Evolutionary conservation across 2,888 invertebrate genomes (phyloP).

Genomic region (Allygus modestus): DNA sequence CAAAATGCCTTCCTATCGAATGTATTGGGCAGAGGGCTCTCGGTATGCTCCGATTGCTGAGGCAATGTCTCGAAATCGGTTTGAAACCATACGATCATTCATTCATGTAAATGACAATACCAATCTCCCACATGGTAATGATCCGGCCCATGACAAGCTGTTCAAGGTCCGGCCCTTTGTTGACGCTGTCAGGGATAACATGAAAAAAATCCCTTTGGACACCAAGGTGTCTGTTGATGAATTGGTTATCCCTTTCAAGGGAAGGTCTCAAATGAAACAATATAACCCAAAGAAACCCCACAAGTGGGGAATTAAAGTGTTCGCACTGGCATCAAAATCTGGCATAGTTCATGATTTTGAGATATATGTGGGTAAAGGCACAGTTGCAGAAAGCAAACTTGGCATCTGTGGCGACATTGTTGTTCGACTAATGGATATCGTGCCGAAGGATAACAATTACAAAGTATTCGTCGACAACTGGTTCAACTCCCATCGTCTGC

Average conservation of each 20-base stretch:
- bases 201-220: constrained; percentile 55
- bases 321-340: constrained; percentile 37
- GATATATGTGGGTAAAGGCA: constrained; percentile 56
- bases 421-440: constrained; percentile 14
- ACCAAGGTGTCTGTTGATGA: constrained; percentile 69
- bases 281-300: constrained; percentile 69
- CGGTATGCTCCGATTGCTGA: constrained; percentile 68
- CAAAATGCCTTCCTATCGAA: constrained; percentile 68
- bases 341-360: constrained; percentile 56
- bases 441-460: constrained; percentile 29
- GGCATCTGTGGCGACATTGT: constrained; percentile 56
- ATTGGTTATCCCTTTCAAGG: constrained; percentile 71
- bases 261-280: constrained; percentile 68
- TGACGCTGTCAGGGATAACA: constrained; percentile 66
- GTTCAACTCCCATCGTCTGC: constrained; percentile 34
- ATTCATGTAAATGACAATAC: constrained; percentile 51
- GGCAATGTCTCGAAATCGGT: constrained; percentile 69
- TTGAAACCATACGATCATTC: constrained; percentile 64
- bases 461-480: constrained; percentile 53
- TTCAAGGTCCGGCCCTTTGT: constrained; percentile 68
- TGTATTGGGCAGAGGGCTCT: constrained; percentile 69
- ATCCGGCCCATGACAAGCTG: constrained; percentile 67
- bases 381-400: background rate
- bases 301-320: constrained; percentile 70
- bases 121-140: constrained; percentile 9